A percentile compares a stretch with the other conserved stretches of the same genome.
phyloP scores from a whole-genome alignment of 64 coral and sea anemone genomes.

The Dendrophyllia cribrosa region DNA sequence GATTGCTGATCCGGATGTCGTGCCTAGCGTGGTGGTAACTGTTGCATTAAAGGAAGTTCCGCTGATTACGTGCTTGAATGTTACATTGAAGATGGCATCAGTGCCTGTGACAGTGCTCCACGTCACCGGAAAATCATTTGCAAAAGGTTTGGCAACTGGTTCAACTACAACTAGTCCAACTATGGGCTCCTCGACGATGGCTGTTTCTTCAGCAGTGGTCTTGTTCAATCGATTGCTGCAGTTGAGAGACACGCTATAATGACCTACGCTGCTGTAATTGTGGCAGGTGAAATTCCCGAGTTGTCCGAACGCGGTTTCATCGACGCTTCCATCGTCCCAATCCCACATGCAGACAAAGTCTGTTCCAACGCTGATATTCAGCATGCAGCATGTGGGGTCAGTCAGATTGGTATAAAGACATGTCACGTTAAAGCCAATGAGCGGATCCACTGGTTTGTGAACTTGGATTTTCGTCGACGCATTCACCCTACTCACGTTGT shows the following conservation, averaged over 20 bases:
- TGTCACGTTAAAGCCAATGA: constrained; percentile 64
- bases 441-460: constrained; percentile 81
- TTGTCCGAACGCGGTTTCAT: constrained; percentile 43
- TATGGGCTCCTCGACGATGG: constrained; percentile 90
- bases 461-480: constrained; percentile 70
- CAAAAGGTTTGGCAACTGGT: constrained; percentile 47
- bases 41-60: constrained; percentile 3
- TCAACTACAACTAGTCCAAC: constrained; percentile 21
- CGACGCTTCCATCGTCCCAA: constrained; percentile 54
- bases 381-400: constrained; percentile 59
- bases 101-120: constrained; percentile 55
- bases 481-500: constrained; percentile 84
- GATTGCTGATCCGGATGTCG: constrained; percentile 22
- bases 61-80: constrained; percentile 48
- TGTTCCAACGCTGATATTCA: constrained; percentile 80
- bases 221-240: constrained; percentile 93
- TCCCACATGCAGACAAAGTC: constrained; percentile 90
- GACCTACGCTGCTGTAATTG: constrained; percentile 69
- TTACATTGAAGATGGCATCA: constrained; percentile 78
- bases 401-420: constrained; percentile 78
- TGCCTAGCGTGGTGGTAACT: constrained; percentile 1
- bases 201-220: constrained; percentile 34
- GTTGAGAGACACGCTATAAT: constrained; percentile 42
- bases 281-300: constrained; percentile 67
- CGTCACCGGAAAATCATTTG: constrained; percentile 36